These are phyloP conservation scores for Dicycla oo DNA, from an alignment of 2,888 invertebrate genomes.

Conservation along the genomic window DNA sequence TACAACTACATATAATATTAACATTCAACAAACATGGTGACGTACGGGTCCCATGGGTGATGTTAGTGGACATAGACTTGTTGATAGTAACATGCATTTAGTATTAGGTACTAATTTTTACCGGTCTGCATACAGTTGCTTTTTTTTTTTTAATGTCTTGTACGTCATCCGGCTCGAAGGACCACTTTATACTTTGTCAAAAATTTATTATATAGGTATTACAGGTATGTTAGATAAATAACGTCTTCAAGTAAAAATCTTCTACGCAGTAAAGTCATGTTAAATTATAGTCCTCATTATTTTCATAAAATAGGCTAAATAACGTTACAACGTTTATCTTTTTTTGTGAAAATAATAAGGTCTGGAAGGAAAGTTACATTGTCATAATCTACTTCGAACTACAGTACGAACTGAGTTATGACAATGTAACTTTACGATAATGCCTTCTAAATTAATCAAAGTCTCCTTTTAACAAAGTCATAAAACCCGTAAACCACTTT, in stretches of 20 bases:
- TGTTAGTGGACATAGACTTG: slow-evolving; percentile 41
- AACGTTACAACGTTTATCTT: too few relatives aligned
- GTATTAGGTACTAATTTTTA: slow-evolving; percentile 42
- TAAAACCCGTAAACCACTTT: slow-evolving; percentile 29
- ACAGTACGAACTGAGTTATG: neutral
- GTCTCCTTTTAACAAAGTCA: slow-evolving; percentile 6
- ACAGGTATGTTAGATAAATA: neutral
- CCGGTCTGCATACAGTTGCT: slow-evolving; percentile 6
- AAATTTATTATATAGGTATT: neutral
- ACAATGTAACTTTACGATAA: slow-evolving; percentile 7
- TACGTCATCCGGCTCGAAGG: slow-evolving; percentile 20
- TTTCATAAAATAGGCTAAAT: neutral
- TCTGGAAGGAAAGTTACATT: too few relatives aligned
- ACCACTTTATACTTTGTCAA: neutral
- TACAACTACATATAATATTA: slow-evolving; percentile 57
- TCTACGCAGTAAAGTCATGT: neutral
- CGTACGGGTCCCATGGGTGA: slow-evolving; percentile 61
- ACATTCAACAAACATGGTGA: slow-evolving; percentile 58
- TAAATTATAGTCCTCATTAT: neutral
- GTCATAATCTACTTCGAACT: too few relatives aligned
- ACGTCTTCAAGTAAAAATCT: neutral
- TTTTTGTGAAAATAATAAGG: too few relatives aligned
- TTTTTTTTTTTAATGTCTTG: neutral
- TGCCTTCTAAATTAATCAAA: slow-evolving; percentile 26
- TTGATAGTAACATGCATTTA: slow-evolving; percentile 35